These are phyloP conservation scores for Rhinoderma darwinii DNA, from an alignment of 2,113 vertebrate species.

Conservation along the genomic window DNA sequence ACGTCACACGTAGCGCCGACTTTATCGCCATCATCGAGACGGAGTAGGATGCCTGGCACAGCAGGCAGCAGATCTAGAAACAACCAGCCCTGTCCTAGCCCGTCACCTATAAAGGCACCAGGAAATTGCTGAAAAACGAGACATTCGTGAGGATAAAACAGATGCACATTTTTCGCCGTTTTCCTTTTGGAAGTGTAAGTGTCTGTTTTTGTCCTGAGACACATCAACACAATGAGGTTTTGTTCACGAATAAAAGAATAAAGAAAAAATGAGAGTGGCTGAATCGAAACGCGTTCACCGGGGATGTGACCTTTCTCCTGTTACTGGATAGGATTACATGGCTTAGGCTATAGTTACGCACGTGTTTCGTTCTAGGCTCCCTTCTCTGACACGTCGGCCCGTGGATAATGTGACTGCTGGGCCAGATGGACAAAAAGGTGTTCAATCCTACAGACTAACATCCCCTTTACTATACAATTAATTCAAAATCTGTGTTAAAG, in stretches of 20 bases:
- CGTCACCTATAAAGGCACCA: neutral
- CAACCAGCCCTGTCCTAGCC: neutral
- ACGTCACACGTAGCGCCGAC: neutral
- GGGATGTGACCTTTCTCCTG: conserved; percentile 15
- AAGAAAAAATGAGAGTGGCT: neutral
- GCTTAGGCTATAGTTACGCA: neutral
- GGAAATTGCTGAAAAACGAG: conserved; percentile 31
- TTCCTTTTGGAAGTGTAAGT: conserved; percentile 13
- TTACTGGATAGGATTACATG: conserved; percentile 16
- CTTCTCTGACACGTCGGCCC: neutral
- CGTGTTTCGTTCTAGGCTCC: neutral
- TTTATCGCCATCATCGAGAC: neutral
- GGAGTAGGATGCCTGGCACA: neutral
- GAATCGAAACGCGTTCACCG: neutral
- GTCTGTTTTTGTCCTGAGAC: neutral
- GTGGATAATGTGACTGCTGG: neutral
- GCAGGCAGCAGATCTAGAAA: neutral
- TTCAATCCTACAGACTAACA: neutral
- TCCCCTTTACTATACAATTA: too few relatives aligned
- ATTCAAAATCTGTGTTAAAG: too few relatives aligned
- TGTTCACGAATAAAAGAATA: conserved; percentile 16
- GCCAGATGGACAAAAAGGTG: neutral
- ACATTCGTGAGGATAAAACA: conserved; percentile 20
- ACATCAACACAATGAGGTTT: conserved; percentile 11
- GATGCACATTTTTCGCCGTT: conserved; percentile 10